These are phyloP conservation scores for Trissolcus japonicus DNA, from an alignment of 2,888 invertebrate species.

Conservation along the genomic window DNA sequence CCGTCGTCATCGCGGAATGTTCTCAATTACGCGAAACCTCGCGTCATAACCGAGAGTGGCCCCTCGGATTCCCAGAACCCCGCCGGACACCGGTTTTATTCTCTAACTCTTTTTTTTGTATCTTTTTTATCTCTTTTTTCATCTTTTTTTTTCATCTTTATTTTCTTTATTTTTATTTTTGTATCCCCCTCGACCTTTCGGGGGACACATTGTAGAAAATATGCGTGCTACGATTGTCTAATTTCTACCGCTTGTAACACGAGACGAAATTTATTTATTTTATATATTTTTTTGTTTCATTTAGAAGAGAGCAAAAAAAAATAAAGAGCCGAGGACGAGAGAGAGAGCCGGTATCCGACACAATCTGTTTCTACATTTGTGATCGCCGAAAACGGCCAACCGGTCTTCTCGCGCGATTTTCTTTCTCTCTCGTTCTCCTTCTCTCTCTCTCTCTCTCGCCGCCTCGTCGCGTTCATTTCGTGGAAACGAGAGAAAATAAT, in stretches of 20 bases:
- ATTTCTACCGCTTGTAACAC: constrained; percentile 16
- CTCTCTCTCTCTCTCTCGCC: constrained; percentile 19
- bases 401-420: constrained; percentile 44
- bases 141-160: background rate
- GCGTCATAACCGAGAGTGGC: no score
- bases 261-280: constrained; percentile 10
- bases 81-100: no score
- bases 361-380: constrained; percentile 64
- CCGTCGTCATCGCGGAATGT: constrained; percentile 5
- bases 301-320: no score
- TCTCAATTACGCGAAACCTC: no score
- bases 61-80: background rate
- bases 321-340: no score
- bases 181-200: no score
- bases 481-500: constrained; percentile 40
- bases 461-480: constrained; percentile 28
- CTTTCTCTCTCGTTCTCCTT: constrained; percentile 22
- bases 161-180: background rate
- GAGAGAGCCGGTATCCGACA: constrained; percentile 63
- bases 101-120: no score
- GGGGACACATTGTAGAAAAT: constrained; percentile 7
- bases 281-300: no score
- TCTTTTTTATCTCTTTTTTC: background rate
- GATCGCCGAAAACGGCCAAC: constrained; percentile 56
- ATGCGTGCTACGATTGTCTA: constrained; percentile 22